Base-by-base conservation (phyloP, 2,797 vertebrate genomes). In the Lagocephalus sceleratus region DNA sequence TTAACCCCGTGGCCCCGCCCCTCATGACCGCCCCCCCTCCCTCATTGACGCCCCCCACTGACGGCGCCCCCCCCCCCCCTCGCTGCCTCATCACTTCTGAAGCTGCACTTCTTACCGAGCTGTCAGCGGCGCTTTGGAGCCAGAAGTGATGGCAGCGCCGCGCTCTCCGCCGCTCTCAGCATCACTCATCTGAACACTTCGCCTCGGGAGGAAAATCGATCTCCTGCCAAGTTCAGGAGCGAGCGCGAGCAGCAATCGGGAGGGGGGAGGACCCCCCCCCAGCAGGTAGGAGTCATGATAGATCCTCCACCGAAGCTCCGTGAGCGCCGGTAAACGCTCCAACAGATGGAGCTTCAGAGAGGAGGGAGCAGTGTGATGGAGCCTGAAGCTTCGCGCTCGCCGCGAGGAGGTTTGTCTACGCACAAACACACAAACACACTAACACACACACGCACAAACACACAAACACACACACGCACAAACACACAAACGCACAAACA, bases 181-280 rank as follows among this genome's bases (percentile, higher is more conserved):
- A 86, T 88, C 82, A 85, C 73, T 88, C 83, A 86, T 88, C 66
- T 65, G 76, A 84, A 78, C 81, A 80, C 81, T 78, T 75, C 20
- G 76, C 84, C 81, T 74, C 69, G 51, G 83, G 81, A 86, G 76
- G 66, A 64, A 82, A 85, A 88, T 85, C 74, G 86, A 88, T 86
- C 80, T 79, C 73, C 81, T 82, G 84, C 81, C 84, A 86, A 68
- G 66, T 76, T 77, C 65, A 56, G 57, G 72, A 53, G 57, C 54
- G 75, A 77, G 60, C 26, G 22, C 59, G 57, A 48, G 45, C 66
- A 63, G 67, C 38, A 14, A 75, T 45, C 25, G 60, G 49, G 40
- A 51, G 64, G 54, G 49, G 52, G 60, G 63, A 44, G 54, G 58
- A 61, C 23, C 7, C 61, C 52, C 32, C 15, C 65, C 51, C 49